Evolutionary conservation across 2,888 invertebrate genomes (phyloP), one percentile per base, ranked within the genome.

Genomic region (Nemotelus pantherinus): DNA sequence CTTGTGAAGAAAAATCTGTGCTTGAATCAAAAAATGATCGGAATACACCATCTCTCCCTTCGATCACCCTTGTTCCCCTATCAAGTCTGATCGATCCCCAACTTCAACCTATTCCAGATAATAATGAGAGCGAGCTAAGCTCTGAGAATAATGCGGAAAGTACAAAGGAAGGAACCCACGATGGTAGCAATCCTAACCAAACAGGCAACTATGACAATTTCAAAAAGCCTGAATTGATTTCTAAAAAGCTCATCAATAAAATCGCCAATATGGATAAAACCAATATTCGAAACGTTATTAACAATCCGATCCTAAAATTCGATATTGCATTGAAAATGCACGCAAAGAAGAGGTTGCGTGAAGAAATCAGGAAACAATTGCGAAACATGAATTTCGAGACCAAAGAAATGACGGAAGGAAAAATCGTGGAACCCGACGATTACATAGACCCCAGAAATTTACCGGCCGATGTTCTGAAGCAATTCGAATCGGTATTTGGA

Each of bases 261-360:
- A 81, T 87, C 53, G 85, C 84, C 63, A 85, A 81, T 41, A 85
- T 87, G 85, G 85, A 85, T 80, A 87, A 85, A 79, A 82, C 83
- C 58, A 82, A 83, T 6, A 84, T 87, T 2, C 85, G 86, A 80
- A 82, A 86, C 75, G 83, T 87, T 39, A 87, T 87, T 58, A 87
- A 87, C 71, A 86, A 84, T 78, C 82, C 85, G 3, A 84, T 83
- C 55, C 83, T 86, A 2, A 86, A 85, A 78, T 87, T 83, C 80
- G 86, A 87, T 79, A 85, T 84, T 43, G 85, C 84, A 2, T 80
- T 87, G 2, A 84, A 86, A 78, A 57, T 81, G 2, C 84, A 85
- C 70, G 86, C 87, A 0, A 83, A 85, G 0, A 83, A 84, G 65
- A 82, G 84, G 63, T 77, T 86, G 1, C 84, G 85, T 4, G 86